Percentiles rank a stretch among this genome's conserved stretches.
Conservation (phyloP, 1,140 invertebrate species). For the Phenacoccus solenopsis region DNA sequence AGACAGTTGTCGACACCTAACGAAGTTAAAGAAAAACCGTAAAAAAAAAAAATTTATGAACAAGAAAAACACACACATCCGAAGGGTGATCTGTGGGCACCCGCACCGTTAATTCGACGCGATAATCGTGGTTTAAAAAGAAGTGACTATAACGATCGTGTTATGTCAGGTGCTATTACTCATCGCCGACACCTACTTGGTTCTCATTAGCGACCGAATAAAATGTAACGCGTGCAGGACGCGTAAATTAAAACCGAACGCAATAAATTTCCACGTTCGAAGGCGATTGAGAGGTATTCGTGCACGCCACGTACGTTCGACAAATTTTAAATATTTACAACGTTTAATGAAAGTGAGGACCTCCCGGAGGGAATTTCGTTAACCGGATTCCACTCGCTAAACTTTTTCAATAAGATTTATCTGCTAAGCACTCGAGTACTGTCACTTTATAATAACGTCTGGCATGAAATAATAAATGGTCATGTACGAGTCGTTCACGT, state of each 20-base stretch:
- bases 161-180: background rate
- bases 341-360: background rate
- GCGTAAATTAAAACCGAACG: background rate
- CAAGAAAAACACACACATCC: too few relatives aligned
- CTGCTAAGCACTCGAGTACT: background rate
- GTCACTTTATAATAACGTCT: slow-evolving; percentile 2
- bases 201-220: background rate
- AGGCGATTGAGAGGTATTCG: background rate
- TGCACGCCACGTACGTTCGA: background rate
- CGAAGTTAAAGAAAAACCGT: background rate
- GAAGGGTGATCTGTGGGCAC: background rate
- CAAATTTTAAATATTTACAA: slow-evolving; percentile 4
- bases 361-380: background rate
- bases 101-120: too few relatives aligned
- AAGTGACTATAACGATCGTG: too few relatives aligned
- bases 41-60: background rate
- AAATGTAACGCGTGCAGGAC: background rate
- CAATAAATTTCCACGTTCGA: background rate
- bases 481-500: background rate
- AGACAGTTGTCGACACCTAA: background rate
- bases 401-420: background rate
- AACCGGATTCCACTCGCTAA: background rate
- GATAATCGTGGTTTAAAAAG: too few relatives aligned
- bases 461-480: background rate
- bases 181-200: background rate